Percentiles rank a stretch among this genome's conserved stretches.
phyloP scores from a whole-genome alignment of 2,888 invertebrate genomes.

The Temnothorax ravouxi region DNA sequence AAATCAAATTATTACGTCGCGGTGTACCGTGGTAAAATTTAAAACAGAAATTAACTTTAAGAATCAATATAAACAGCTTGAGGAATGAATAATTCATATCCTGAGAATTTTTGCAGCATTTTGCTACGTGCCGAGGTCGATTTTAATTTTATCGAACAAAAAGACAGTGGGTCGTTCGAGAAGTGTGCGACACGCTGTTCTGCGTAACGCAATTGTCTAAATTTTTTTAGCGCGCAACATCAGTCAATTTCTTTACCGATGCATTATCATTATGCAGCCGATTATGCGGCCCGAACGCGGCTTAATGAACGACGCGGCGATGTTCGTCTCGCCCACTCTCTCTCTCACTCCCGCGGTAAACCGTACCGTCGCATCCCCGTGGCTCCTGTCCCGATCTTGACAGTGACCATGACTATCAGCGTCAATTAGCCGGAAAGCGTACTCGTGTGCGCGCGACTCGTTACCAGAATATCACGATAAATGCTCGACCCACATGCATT shows the following conservation, averaged over 20 bases:
- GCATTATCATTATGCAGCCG: conserved; percentile 18
- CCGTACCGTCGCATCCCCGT: conserved; percentile 56
- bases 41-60: not conserved
- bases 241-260: not conserved
- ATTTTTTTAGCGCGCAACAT: conserved; percentile 1
- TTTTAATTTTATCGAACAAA: conserved; percentile 12
- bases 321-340: conserved; percentile 31
- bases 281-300: conserved; percentile 2
- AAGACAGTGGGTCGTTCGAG: not conserved
- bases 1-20: conserved; percentile 1
- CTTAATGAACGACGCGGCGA: conserved; percentile 38
- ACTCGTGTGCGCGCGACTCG: not conserved
- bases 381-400: conserved; percentile 76
- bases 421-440: conserved; percentile 67
- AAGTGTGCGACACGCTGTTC: not conserved
- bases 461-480: not conserved
- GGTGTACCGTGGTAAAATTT: not conserved
- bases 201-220: conserved; percentile 7
- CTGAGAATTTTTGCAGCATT: not conserved
- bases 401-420: conserved; percentile 79
- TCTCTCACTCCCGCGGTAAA: conserved; percentile 39
- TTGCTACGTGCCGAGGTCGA: not conserved
- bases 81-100: not conserved
- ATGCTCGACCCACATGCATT: not conserved
- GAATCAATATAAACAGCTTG: not conserved